These are phyloP conservation scores for Sebastes oblongus DNA, from an alignment of 2,797 vertebrate species.

Conservation along the genomic window DNA sequence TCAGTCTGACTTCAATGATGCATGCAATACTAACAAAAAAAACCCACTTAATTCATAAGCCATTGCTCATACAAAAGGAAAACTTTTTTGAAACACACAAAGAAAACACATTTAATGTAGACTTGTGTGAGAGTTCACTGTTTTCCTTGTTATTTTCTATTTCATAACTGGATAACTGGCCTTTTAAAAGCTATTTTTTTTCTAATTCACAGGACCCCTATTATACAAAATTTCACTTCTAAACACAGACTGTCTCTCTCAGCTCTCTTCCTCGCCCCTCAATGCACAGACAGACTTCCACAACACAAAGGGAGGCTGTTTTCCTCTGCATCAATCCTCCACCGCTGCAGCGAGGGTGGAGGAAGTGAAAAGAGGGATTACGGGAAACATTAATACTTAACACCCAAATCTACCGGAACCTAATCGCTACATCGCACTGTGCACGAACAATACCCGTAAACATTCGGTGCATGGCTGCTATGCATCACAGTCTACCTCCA, in stretches of 20 bases:
- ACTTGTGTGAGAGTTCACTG: not conserved
- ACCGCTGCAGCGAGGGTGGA: slow-evolving; percentile 19
- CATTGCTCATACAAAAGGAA: not conserved
- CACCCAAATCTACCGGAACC: slow-evolving; percentile 24
- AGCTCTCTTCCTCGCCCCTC: slow-evolving; percentile 15
- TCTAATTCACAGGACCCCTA: not conserved
- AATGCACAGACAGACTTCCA: slow-evolving; percentile 36
- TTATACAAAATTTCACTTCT: slow-evolving; percentile 23
- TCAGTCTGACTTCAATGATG: not conserved
- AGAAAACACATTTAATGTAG: not conserved
- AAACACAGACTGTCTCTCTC: slow-evolving; percentile 33
- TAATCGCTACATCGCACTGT: slow-evolving; percentile 35
- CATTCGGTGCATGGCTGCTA: slow-evolving; percentile 25
- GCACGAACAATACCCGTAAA: slow-evolving; percentile 7
- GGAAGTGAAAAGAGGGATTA: slow-evolving; percentile 39
- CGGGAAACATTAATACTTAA: slow-evolving; percentile 51
- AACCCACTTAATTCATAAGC: fast-evolving
- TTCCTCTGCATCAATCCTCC: slow-evolving; percentile 44
- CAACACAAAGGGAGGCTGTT: slow-evolving; percentile 64
- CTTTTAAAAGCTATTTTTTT: not conserved
- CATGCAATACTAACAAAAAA: not conserved
- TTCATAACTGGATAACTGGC: slow-evolving; percentile 9
- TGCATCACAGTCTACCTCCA: slow-evolving; percentile 43
- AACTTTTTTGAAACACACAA: not conserved
- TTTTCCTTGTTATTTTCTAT: slow-evolving; percentile 12